Percentiles rank a stretch among this genome's conserved stretches.
These are phyloP conservation scores for Crotalus viridis DNA, from an alignment of 2,113 vertebrate species.

Conservation along the genomic window DNA sequence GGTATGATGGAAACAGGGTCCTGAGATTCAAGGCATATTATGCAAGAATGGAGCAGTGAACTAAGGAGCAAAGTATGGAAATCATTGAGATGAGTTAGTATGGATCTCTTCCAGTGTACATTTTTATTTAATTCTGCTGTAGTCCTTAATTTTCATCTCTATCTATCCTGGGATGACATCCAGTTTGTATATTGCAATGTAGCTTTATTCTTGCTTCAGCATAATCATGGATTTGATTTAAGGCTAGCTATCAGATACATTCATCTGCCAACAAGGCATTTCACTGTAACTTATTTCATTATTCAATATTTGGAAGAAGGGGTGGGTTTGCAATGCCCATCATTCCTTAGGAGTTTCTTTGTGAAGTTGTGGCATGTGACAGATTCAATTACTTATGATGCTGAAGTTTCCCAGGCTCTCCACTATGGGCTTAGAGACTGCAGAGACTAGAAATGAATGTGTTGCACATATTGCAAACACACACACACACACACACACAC, in stretches of 20 bases:
- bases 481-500: not conserved
- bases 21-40: not conserved
- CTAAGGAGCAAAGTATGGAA: not conserved
- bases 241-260: conserved; percentile 10
- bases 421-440: conserved; percentile 9
- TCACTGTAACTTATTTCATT: conserved; percentile 13
- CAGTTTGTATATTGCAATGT: not conserved
- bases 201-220: conserved; percentile 23
- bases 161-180: not conserved
- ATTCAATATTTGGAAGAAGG: conserved; percentile 30
- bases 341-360: conserved; percentile 23
- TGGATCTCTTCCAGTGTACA: not conserved
- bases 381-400: conserved; percentile 49
- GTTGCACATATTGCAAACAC: not conserved
- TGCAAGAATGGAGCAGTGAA: not conserved
- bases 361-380: conserved; percentile 27
- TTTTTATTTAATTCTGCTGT: not conserved
- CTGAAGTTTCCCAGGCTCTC: conserved; percentile 35
- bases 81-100: not conserved
- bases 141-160: not conserved
- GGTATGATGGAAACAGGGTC: not conserved
- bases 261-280: conserved; percentile 20
- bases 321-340: conserved; percentile 11
- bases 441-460: not conserved
- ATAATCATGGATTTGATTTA: conserved; percentile 11